Base-by-base conservation (phyloP, 2,113 vertebrate species). In the Gambusia holbrooki region DNA sequence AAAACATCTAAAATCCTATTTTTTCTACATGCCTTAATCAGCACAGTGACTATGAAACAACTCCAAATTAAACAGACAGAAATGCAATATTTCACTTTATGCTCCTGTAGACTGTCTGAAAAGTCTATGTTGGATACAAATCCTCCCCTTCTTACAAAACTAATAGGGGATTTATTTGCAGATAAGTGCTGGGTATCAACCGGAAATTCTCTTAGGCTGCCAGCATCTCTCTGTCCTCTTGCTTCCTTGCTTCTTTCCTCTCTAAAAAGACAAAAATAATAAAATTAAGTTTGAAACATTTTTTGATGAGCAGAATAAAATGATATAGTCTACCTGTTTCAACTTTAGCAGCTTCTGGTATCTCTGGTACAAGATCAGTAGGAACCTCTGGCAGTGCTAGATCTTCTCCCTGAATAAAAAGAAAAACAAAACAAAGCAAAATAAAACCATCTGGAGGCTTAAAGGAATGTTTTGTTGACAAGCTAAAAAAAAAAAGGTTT, bases 301-400 rank as follows among this genome's bases (percentile, higher is more conserved):
- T 14, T 58, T 27, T 7, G 42, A 27, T 4, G 62, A 17, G 40
- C 13, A 32, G 67, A 54, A 15, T 12, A 48, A 42, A 54, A 33
- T 61, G 40, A 66, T 8, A 4, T 19, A 6, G 1, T 7, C 13
- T 80, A 96, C 96, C 97, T 95, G 96, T 92, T 62, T 88, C 82
- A 76, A 77, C 79, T n/a, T 72, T 75, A 58, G 82, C 83, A 61
- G 74, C 73, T 63, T 94, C 92, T 0, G 94, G 93, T 54, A 91
- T 72, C 14, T 89, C 89, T 33, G 92, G 91, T 42, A 96, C 87
- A 0, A 94, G 94, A 82, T 98, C 96, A 0, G 91, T 77, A 1
- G 97, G 96, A 68, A 96, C 96, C 9, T 98, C 96, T 33, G 97
- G 96, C 77, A 99, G 94, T 80, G 95, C 89, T 25, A 96, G 0